These are phyloP conservation scores for Mya arenaria DNA, from an alignment of 1,140 invertebrate genomes.

Conservation along the genomic window DNA sequence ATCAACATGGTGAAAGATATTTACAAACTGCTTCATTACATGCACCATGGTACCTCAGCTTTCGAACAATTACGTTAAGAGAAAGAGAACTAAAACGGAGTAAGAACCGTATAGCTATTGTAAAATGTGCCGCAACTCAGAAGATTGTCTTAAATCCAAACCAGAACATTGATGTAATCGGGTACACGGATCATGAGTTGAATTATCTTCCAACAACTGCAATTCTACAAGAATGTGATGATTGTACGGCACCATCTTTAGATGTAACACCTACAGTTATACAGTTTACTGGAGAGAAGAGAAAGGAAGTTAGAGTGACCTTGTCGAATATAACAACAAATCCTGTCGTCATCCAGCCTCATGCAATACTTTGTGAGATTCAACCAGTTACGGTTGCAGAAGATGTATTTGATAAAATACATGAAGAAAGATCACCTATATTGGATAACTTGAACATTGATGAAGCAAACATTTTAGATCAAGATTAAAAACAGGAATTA, in stretches of 20 bases:
- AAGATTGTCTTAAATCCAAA: not conserved
- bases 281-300: too few relatives aligned
- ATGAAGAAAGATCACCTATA: too few relatives aligned
- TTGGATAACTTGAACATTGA: not conserved
- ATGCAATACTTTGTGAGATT: constrained; percentile 5
- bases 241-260: too few relatives aligned
- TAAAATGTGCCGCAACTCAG: not conserved
- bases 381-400: not conserved
- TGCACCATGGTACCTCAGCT: constrained; percentile 7
- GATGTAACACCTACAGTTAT: too few relatives aligned
- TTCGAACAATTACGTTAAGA: not conserved
- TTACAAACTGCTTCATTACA: not conserved
- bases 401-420: too few relatives aligned
- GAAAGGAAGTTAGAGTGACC: too few relatives aligned
- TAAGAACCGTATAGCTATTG: not conserved
- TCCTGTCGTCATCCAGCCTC: too few relatives aligned
- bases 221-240: too few relatives aligned
- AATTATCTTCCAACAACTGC: too few relatives aligned
- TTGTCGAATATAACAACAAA: too few relatives aligned
- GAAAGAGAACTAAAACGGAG: not conserved
- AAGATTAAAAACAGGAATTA: not conserved
- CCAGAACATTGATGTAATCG: not conserved
- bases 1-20: not conserved
- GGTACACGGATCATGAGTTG: constrained; percentile 1
- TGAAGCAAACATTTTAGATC: not conserved